A percentile compares a stretch with the other conserved stretches of the same genome.
phyloP scores from a whole-genome alignment of 2,797 vertebrate species.

The Eulemur mongoz region DNA sequence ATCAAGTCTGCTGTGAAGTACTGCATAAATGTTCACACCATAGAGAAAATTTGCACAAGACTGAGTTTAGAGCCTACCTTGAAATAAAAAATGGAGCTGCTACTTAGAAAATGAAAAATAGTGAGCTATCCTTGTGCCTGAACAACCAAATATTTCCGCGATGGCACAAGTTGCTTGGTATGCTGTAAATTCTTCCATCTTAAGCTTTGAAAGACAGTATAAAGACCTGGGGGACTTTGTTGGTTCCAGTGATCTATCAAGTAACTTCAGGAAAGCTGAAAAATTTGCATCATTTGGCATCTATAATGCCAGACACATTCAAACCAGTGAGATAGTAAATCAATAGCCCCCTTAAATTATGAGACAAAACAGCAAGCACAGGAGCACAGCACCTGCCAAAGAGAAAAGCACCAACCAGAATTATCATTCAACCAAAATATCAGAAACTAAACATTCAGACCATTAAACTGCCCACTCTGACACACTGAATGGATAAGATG shows the following conservation, averaged over 20 bases:
- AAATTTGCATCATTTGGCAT: conserved; percentile 73
- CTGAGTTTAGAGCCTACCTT: conserved; percentile 61
- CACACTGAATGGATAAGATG: not conserved
- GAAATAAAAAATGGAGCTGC: conserved; percentile 75
- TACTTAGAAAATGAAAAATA: conserved; percentile 81
- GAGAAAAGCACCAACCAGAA: conserved; percentile 36
- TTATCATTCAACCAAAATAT: conserved; percentile 14
- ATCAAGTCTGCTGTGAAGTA: conserved; percentile 49
- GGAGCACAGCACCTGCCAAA: not conserved
- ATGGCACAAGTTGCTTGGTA: conserved; percentile 50
- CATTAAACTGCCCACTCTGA: not conserved
- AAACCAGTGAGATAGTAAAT: conserved; percentile 71
- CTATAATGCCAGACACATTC: conserved; percentile 61
- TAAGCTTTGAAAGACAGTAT: conserved; percentile 64
- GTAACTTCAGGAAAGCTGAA: conserved; percentile 48
- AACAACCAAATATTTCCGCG: conserved; percentile 53
- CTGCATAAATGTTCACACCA: conserved; percentile 57
- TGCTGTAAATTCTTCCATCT: conserved; percentile 74
- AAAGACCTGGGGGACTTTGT: conserved; percentile 67
- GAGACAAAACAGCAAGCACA: conserved; percentile 59
- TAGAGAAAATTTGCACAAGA: conserved; percentile 73
- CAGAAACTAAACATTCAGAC: not conserved
- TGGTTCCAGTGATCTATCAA: conserved; percentile 75
- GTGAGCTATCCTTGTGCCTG: conserved; percentile 62
- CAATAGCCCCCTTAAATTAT: conserved; percentile 72